Conservation (phyloP, 1,140 invertebrate species). For the Scaptomyza graminum region DNA sequence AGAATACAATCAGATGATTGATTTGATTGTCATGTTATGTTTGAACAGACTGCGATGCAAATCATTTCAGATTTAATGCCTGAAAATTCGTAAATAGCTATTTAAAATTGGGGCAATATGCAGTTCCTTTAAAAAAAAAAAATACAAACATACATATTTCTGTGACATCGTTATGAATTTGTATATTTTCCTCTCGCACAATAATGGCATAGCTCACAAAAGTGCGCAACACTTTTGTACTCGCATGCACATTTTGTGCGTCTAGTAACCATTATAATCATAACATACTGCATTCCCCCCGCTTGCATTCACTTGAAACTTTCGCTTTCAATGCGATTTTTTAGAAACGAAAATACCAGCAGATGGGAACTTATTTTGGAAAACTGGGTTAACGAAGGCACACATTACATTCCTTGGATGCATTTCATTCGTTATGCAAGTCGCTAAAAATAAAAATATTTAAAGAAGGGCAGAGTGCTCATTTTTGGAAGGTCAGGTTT, state of each 20-base stretch:
- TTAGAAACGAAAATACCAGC: constrained; percentile 40
- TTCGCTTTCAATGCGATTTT: constrained; percentile 64
- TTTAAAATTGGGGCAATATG: background rate
- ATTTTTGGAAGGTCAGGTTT: constrained; percentile 16
- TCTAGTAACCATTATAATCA: constrained; percentile 35
- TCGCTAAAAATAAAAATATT: constrained; percentile 16
- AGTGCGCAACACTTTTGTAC: constrained; percentile 53
- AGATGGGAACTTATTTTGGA: constrained; percentile 16
- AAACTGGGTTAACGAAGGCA: constrained; percentile 76
- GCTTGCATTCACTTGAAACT: constrained; percentile 60
- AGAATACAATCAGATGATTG: background rate
- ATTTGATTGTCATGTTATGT: background rate
- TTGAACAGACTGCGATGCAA: background rate
- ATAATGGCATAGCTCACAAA: constrained; percentile 19
- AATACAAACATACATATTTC: background rate
- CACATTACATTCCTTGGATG: constrained; percentile 45
- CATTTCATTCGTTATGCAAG: constrained; percentile 28
- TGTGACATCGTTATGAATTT: background rate
- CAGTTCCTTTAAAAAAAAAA: background rate
- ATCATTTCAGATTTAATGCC: background rate
- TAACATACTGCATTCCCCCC: background rate
- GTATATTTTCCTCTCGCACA: background rate
- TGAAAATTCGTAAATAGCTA: background rate
- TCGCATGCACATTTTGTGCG: constrained; percentile 42
- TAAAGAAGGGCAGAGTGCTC: background rate